phyloP scores from a whole-genome alignment of 1,140 invertebrate genomes.

The Eumaeus atala region DNA sequence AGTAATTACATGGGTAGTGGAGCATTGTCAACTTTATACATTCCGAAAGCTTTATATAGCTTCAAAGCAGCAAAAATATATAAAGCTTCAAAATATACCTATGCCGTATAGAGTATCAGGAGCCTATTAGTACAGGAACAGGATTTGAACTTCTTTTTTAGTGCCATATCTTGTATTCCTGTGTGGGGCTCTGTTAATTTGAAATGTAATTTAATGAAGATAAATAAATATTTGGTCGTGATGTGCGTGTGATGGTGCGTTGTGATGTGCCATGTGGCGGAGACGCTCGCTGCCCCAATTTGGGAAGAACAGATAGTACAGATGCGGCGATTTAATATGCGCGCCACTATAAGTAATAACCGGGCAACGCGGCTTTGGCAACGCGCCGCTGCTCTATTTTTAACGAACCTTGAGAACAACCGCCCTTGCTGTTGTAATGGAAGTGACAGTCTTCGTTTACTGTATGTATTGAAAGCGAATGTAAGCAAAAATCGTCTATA shows the following conservation, averaged over 20 bases:
- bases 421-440: constrained; percentile 61
- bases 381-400: constrained; percentile 63
- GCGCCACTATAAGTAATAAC: constrained; percentile 59
- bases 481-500: too few species aligned
- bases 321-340: constrained; percentile 37
- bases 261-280: constrained; percentile 23
- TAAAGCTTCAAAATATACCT: too few species aligned
- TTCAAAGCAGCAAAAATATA: too few species aligned
- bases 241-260: constrained; percentile 19
- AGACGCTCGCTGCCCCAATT: constrained; percentile 39
- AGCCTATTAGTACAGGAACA: too few species aligned
- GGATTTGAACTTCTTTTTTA: too few species aligned
- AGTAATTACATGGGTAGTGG: too few species aligned
- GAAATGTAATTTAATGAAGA: too few species aligned
- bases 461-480: constrained; percentile 8
- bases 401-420: constrained; percentile 68
- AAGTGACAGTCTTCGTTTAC: constrained; percentile 41
- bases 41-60: too few species aligned
- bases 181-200: too few species aligned
- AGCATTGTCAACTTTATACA: too few species aligned
- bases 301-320: constrained; percentile 36
- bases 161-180: too few species aligned
- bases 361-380: constrained; percentile 62
- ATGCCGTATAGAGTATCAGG: too few species aligned
- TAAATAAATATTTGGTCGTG: not conserved